Evolutionary conservation across 2,888 invertebrate genomes (phyloP), one percentile per base, ranked within the genome.

Genomic region (Agrypnus murinus): DNA sequence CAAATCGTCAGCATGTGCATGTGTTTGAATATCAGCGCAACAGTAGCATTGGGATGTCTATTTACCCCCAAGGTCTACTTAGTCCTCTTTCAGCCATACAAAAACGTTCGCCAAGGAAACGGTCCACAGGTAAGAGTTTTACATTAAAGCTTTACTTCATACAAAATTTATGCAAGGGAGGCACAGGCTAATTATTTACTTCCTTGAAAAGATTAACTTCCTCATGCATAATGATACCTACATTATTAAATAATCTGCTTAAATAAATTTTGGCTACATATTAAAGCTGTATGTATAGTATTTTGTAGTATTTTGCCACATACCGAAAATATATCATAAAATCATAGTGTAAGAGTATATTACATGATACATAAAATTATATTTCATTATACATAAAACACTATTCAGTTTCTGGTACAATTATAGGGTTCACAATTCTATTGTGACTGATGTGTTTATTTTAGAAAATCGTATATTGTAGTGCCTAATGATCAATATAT

Each of bases 61-160:
- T 93, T 93, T 83, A 90, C 91, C 0, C 93, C 93, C 1, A 93
- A 93, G 84, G 89, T 94, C 17, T 93, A 94, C 84, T 89, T 94
- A 74, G 92, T 93, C 10, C 86, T 94, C 9, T 92, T 92, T 80
- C 93, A 93, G 83, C 93, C 94, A 0, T 92, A 92, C 83, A 94
- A 94, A 82, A 94, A 94, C 81, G 91, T 92, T 1, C 88, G 93
- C 5, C 89, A 89, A 74, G 87, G 86, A 36, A 87, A 87, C 73
- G 86, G 86, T 65, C 84, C 85, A 79, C 81, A 81, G 77, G 82
- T 83, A 76, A 78, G 76, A 65, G 32, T 2, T 32, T n/a, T 15
- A 34, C 32, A 14, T 53, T 53, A 53, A 14, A 53, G 15, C 12
- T 25, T 40, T 63, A 48, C 17, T 65, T 14, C 15, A 57, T 57